Evolutionary conservation across 2,113 vertebrate species (phyloP), one percentile per base, ranked within the genome.

Genomic region (Semnornis frantzii): DNA sequence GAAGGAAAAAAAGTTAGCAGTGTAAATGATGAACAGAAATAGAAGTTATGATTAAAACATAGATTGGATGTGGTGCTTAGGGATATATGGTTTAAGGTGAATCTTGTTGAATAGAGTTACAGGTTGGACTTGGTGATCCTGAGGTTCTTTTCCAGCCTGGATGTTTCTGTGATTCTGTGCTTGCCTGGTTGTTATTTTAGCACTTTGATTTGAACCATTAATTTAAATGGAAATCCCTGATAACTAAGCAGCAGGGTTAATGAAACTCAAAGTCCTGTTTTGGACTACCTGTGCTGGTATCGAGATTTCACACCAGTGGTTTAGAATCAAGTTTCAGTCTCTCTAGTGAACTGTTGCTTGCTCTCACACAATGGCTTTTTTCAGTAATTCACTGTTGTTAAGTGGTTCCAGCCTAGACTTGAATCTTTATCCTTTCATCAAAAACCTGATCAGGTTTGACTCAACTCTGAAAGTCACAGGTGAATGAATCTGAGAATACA

Each of bases 341-440:
- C 37, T 85, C 11, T 62, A 18, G 46, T 46, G 82, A 89, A 28
- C 46, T 73, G 21, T 42, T 93, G 24, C 52, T 77, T 60, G 33
- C 68, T 82, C 13, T 92, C 89, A 74, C 10, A 27, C 33, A 87
- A 85, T 69, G 15, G 3, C 7, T 33, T 85, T 85, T 79, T 62
- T 7, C 46, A 54, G 28, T 54, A 87, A 68, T 42, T 87, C 28
- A 30, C 68, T 21, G 42, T 24, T 85, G 31, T 60, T 58, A 62
- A 82, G 86, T 48, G 12, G 15, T 63, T 85, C 91, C 60, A 89
- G 78, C 52, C 78, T 64, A 18, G 91, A 66, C 92, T n/a, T 87
- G 87, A 87, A 39, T 89, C 46, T 96, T 95, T 91, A 93, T 89
- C 87, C 23, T 75, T 79, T 76, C 84, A 85, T 93, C 84, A 85